A percentile compares a stretch with the other conserved stretches of the same genome.
Evolutionary conservation across 2,888 invertebrate genomes (phyloP).

Genomic region (Coelinius sp.): DNA sequence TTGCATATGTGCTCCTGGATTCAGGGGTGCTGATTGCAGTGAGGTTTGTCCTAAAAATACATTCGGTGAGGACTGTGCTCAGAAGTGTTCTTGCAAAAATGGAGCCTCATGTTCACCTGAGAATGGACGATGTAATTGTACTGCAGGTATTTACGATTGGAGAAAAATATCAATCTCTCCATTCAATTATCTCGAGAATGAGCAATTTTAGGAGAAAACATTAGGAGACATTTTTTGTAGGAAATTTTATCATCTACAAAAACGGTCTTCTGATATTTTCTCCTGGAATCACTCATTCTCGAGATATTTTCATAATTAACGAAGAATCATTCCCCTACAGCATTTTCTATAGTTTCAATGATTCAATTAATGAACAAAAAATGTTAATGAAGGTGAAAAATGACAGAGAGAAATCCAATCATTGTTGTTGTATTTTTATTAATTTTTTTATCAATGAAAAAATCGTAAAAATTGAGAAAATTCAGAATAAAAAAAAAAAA

Average conservation of each 20-base stretch:
- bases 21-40: slow-evolving; percentile 81
- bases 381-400: neutral
- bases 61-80: slow-evolving; percentile 86
- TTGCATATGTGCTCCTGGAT: slow-evolving; percentile 88
- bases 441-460: neutral
- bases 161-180: no score
- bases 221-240: no score
- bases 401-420: slow-evolving; percentile 20
- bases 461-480: slow-evolving; percentile 19
- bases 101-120: slow-evolving; percentile 85
- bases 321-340: neutral
- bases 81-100: slow-evolving; percentile 84
- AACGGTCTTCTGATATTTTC: no score
- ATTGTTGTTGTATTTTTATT: neutral
- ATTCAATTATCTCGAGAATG: no score
- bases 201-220: no score
- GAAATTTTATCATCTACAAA: no score
- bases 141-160: slow-evolving; percentile 73
- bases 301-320: no score
- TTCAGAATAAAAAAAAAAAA: slow-evolving; percentile 29
- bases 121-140: slow-evolving; percentile 85
- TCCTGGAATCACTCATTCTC: no score
- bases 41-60: slow-evolving; percentile 79
- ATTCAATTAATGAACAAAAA: neutral
- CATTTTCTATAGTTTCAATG: no score